phyloP scores from a whole-genome alignment of 2,888 invertebrate genomes.

The Tipula lateralis region DNA sequence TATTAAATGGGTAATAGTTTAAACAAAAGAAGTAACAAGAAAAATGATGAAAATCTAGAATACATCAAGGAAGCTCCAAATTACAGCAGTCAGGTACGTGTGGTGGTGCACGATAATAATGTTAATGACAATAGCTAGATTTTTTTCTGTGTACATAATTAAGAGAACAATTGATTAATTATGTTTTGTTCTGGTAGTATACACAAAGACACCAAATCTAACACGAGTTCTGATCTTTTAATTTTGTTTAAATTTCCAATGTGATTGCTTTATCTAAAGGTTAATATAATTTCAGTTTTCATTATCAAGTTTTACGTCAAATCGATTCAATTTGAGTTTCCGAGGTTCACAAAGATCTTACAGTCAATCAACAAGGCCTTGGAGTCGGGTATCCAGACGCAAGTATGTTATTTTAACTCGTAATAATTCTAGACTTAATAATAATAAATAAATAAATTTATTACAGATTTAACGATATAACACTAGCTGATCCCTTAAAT shows the following conservation, averaged over 20 bases:
- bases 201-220: background rate
- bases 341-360: slow-evolving; percentile 20
- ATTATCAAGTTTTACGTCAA: background rate
- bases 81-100: background rate
- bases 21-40: background rate
- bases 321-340: background rate
- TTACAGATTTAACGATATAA: slow-evolving; percentile 13
- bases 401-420: background rate
- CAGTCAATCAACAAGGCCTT: background rate
- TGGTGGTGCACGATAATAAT: background rate
- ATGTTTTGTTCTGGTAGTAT: background rate
- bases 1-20: background rate
- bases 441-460: background rate
- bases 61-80: background rate
- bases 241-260: background rate
- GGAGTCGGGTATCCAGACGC: slow-evolving; percentile 25
- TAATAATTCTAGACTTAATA: background rate
- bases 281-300: slow-evolving; percentile 12
- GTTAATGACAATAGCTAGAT: background rate
- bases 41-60: background rate
- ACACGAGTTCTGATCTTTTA: background rate
- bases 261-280: background rate
- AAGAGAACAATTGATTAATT: background rate
- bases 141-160: background rate
- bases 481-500: background rate